phyloP scores from a whole-genome alignment of 2,888 invertebrate genomes.

The Polietes domitor region DNA sequence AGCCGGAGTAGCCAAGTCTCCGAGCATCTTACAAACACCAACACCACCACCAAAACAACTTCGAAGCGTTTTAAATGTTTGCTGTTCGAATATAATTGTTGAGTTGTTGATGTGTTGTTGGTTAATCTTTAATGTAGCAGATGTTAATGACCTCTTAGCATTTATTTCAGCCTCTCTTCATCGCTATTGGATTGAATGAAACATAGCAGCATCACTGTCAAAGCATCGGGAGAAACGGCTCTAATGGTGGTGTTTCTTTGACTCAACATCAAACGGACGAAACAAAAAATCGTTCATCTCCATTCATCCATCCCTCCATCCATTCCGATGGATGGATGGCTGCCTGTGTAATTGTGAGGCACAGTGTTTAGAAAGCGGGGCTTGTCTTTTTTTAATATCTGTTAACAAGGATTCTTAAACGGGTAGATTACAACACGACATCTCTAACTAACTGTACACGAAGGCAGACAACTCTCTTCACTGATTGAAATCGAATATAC shows the following conservation, averaged over 20 bases:
- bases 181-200: neutral
- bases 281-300: neutral
- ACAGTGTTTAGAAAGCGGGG: neutral
- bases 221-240: neutral
- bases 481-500: no score
- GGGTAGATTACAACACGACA: no score
- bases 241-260: neutral
- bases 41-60: neutral
- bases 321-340: neutral
- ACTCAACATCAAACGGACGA: neutral
- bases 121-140: conserved; percentile 9
- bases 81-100: neutral
- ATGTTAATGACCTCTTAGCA: conserved; percentile 50
- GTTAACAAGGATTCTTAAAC: no score
- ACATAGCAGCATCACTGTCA: neutral
- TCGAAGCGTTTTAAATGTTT: neutral
- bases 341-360: neutral
- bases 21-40: neutral
- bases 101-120: neutral
- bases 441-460: no score
- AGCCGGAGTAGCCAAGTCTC: neutral
- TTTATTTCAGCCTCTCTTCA: neutral
- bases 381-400: no score
- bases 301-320: neutral
- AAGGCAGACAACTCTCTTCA: no score